phyloP scores from a whole-genome alignment of 2,888 invertebrate genomes.

The Malthinus seriepunctatus region DNA sequence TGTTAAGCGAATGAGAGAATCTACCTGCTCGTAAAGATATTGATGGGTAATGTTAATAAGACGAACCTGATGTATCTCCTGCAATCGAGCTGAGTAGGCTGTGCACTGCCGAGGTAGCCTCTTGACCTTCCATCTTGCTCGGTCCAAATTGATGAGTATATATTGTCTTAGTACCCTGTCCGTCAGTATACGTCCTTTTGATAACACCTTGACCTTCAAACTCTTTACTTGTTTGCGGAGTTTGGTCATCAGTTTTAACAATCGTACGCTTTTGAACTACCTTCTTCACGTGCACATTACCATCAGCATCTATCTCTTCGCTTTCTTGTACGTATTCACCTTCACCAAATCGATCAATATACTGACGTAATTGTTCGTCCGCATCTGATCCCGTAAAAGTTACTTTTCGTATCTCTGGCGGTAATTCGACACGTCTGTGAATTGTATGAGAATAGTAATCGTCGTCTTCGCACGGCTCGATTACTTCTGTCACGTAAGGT shows the following conservation, averaged over 20 bases:
- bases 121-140: slow-evolving; percentile 31
- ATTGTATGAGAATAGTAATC: slow-evolving; percentile 55
- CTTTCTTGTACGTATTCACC: slow-evolving; percentile 59
- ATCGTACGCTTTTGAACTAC: slow-evolving; percentile 57
- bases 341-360: slow-evolving; percentile 57
- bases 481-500: slow-evolving; percentile 57
- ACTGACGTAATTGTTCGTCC: slow-evolving; percentile 56
- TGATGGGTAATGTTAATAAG: slow-evolving; percentile 20
- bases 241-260: slow-evolving; percentile 43
- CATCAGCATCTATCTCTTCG: slow-evolving; percentile 57
- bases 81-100: slow-evolving; percentile 40
- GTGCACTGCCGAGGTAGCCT: slow-evolving; percentile 29
- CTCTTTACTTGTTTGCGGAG: slow-evolving; percentile 27
- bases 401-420: slow-evolving; percentile 57
- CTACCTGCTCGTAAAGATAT: slow-evolving; percentile 20
- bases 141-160: slow-evolving; percentile 47
- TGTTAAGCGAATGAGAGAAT: slow-evolving; percentile 20
- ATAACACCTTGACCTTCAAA: slow-evolving; percentile 37
- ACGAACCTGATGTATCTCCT: slow-evolving; percentile 41
- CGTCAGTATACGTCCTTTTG: slow-evolving; percentile 42
- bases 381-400: slow-evolving; percentile 60
- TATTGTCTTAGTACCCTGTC: slow-evolving; percentile 45
- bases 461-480: slow-evolving; percentile 53
- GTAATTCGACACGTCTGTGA: slow-evolving; percentile 56
- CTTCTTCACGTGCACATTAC: slow-evolving; percentile 59